Base-by-base conservation (phyloP, 2,888 invertebrate genomes). In the Bimastos eiseni region DNA sequence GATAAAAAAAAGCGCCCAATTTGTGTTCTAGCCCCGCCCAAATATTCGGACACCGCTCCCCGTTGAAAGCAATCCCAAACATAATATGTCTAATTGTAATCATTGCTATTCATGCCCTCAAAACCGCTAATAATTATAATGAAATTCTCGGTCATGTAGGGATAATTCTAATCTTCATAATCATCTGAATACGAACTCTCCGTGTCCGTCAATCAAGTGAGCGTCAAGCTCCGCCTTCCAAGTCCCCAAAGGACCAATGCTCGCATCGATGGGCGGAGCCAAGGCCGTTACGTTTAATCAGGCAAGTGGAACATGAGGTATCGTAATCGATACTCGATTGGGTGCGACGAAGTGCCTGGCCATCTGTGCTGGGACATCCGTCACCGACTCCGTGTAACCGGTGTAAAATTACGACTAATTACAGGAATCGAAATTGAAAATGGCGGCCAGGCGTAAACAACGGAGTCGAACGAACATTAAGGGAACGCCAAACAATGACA, bases 401-500 rank as follows among this genome's bases (percentile, higher is more conserved):
- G 70, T 70, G 70, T 70, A 70, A 70, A 70, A 70, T 70, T 70
- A 70, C 70, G 70, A 70, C 70, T 70, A 70, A 70, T 70, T 70
- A 70, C 70, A 70, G 70, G 70, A 30, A 70, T 4, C 30, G n/a
- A 70, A n/a, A 70, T 70, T 70, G 70, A 70, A 70, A 70, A 70
- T 70, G 70, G 70, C 70, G 70, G 11, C n/a, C 70, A n/a, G 70
- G 70, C 70, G 70, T 70, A 70, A 70, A 70, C 70, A 70, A 70
- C 70, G 17, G 70, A 8, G 49, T 70, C 30, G 70, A 70, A 30
- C 70, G 30, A 70, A 70, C 70, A 70, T n/a, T 70, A n/a, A 55
- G 70, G 70, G n/a, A 70, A n/a, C n/a, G 49, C 30, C 6, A n/a
- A 70, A 70, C 70, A 70, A 70, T 70, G 70, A 70, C 11, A 13